Base-by-base conservation (phyloP, 2,888 invertebrate species). In the Sisyra terminalis region DNA sequence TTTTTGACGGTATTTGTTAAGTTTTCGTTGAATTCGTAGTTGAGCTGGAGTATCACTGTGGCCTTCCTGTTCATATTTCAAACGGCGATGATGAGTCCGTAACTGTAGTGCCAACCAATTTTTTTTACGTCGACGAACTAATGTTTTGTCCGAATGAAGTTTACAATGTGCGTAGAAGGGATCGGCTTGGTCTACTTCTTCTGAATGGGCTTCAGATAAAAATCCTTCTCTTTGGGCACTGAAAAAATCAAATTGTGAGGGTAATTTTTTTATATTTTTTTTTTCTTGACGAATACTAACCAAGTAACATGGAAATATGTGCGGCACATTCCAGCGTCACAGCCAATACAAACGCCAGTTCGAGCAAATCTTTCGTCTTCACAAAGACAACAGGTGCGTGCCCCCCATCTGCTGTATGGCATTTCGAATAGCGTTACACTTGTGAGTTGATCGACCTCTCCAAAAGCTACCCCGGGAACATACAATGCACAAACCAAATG, bases 251-350 rank as follows among this genome's bases (percentile, higher is more conserved):
- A 7, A 30, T 3, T 11, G 11, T 10, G 10, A 3, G 31, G 31
- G 11, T 30, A 30, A 11, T 3, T 3, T 5, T 11, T 30, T n/a
- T n/a, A 30, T 11, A 5, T 30, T 5, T 5, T n/a, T 3, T 30
- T 3, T n/a, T 30, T 30, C 3, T 3, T 10, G 31, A 30, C 3
- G 18, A 37, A 16, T 7, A 41, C 41, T 60, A 64, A 85, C 85
- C 97, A 98, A 9, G 96, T 96, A 32, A 94, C 94, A 61, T 98
- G 98, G 61, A 97, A 96, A 66, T 86, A 92, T 0, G 86, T 89
- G 56, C 90, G 81, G 67, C 98, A 98, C 76, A 98, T 84, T 17
- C 97, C 98, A 8, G 97, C 97, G 65, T 99, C 98, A 64, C 98
- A 98, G 47, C 87, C 85, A 43, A 97, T 89, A 57, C 90, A 89